Evolutionary conservation across 2,113 vertebrate species (phyloP).

Genomic region (Tylochromis polylepis): DNA sequence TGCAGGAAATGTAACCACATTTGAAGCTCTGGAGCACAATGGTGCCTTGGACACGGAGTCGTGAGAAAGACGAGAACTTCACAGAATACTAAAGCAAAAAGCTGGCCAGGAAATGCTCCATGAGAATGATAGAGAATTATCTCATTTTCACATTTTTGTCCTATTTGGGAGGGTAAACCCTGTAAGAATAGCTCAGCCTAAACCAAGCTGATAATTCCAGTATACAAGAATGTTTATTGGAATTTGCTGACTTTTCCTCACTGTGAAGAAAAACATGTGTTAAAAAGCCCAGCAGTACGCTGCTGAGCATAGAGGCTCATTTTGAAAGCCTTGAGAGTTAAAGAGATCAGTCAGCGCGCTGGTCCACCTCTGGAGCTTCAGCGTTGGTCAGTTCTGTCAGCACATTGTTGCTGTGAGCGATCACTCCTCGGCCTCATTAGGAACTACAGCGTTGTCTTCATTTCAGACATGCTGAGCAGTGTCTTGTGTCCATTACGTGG

Average conservation of each 20-base stretch:
- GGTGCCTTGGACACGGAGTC: background rate
- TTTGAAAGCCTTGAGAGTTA: background rate
- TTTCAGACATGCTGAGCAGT: background rate
- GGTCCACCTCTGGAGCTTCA: conserved; percentile 4
- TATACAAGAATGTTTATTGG: background rate
- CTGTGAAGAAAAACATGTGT: background rate
- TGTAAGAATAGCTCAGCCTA: background rate
- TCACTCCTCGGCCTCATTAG: conserved; percentile 48
- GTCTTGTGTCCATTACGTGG: background rate
- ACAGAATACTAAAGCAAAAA: background rate
- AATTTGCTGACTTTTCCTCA: conserved; percentile 8
- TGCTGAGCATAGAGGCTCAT: background rate
- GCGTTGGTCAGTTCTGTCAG: conserved; percentile 36
- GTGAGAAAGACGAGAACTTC: conserved; percentile 18
- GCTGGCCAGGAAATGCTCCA: background rate
- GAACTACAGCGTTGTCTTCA: conserved; percentile 41
- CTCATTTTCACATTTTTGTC: conserved; percentile 7
- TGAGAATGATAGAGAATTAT: conserved; percentile 8
- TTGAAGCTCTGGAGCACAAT: conserved; percentile 22
- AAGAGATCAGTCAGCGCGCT: conserved; percentile 27
- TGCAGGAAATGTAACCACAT: conserved; percentile 39
- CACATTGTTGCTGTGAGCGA: conserved; percentile 18
- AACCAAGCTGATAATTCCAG: conserved; percentile 20
- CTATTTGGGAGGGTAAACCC: background rate
- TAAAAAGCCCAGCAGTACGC: background rate